A percentile compares a stretch with the other conserved stretches of the same genome.
Conservation (phyloP, 64 coral and sea anemone genomes). For the Montipora sp. region DNA sequence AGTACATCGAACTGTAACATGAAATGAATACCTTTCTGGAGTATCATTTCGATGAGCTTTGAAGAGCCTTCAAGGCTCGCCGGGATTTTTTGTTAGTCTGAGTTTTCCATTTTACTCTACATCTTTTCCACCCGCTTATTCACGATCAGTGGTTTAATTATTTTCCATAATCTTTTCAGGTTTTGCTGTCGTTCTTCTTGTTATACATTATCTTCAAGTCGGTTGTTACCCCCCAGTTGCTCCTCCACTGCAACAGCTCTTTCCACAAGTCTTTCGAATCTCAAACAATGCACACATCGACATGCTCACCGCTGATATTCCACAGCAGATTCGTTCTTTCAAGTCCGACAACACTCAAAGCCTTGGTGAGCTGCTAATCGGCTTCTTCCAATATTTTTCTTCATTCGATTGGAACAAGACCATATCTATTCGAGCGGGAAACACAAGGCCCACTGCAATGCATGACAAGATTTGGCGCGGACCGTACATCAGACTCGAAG, state of each 20-base stretch:
- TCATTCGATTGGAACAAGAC: constrained; percentile 4
- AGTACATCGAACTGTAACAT: neutral
- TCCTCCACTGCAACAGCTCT: constrained; percentile 16
- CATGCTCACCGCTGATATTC: constrained; percentile 15
- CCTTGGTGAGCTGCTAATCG: constrained; percentile 30
- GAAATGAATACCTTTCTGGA: neutral
- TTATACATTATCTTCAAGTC: constrained; percentile 25
- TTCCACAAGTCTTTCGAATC: constrained; percentile 2
- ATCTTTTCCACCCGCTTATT: neutral
- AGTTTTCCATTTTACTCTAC: too few species aligned
- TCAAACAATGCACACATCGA: neutral
- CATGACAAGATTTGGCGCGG: constrained; percentile 33
- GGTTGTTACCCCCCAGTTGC: constrained; percentile 3
- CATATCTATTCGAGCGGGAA: constrained; percentile 20
- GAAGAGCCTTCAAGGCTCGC: too few species aligned
- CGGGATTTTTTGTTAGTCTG: too few species aligned
- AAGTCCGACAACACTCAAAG: constrained; percentile 28
- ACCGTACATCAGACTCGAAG: constrained; percentile 43
- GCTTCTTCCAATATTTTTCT: constrained; percentile 29
- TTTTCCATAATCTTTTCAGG: neutral
- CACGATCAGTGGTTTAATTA: neutral
- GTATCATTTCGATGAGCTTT: too few species aligned
- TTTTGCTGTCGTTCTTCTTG: constrained; percentile 30
- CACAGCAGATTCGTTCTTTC: constrained; percentile 10
- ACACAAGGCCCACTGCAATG: neutral